phyloP scores from a whole-genome alignment of 2,113 vertebrate species.

The Oenanthe oenanthe region DNA sequence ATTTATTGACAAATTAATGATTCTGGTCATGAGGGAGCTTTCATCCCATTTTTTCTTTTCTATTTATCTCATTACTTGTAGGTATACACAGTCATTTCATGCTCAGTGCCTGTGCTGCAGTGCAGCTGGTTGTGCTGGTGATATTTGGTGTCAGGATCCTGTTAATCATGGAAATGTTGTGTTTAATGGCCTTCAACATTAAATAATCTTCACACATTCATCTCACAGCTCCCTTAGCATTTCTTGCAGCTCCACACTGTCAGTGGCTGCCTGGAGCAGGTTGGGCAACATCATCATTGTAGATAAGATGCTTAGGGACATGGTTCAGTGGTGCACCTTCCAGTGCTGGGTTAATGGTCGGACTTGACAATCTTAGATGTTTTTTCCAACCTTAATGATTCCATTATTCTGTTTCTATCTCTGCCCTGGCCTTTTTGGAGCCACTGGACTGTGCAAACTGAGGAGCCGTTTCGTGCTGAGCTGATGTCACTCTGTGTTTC shows the following conservation, averaged over 20 bases:
- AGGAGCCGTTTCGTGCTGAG: not conserved
- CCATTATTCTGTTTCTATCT: not conserved
- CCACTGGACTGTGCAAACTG: not conserved
- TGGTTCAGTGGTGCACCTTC: not conserved
- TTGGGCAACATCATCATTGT: not conserved
- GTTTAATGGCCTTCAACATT: not conserved
- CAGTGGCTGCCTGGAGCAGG: not conserved
- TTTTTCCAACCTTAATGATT: not conserved
- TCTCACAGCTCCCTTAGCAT: not conserved
- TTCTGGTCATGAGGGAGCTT: not conserved
- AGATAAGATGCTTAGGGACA: not conserved
- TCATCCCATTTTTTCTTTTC: not conserved
- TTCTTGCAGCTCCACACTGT: not conserved
- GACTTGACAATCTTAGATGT: not conserved
- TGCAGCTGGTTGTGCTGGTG: not conserved
- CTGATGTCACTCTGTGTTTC: not conserved
- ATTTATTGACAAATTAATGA: not conserved
- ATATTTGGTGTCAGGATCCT: not conserved
- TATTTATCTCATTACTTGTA: not conserved
- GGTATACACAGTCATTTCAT: not conserved
- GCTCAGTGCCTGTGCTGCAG: not conserved
- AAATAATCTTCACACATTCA: not conserved
- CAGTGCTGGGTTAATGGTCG: not conserved
- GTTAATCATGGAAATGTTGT: not conserved
- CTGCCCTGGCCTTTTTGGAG: not conserved